Conservation (phyloP, 2,888 invertebrate species). For the Polymixis lichenea region DNA sequence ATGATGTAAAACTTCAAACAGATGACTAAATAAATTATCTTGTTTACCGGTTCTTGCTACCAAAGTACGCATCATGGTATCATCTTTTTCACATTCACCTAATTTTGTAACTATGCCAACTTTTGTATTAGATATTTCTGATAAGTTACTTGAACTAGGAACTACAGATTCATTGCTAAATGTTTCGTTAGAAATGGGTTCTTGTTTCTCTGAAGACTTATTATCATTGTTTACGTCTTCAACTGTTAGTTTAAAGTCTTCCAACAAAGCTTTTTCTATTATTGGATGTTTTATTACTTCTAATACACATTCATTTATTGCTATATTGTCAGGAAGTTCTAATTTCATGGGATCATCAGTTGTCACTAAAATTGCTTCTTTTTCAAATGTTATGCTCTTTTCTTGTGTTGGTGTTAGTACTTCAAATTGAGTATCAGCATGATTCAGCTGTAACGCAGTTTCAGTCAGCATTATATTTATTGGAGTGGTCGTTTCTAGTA, state of each 20-base stretch:
- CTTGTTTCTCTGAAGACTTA: background rate
- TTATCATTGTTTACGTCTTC: slow-evolving; percentile 8
- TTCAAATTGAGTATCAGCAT: slow-evolving; percentile 1
- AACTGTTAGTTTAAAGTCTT: background rate
- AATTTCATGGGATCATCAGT: background rate
- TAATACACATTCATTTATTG: background rate
- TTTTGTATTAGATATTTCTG: background rate
- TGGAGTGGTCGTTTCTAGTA: slow-evolving; percentile 7
- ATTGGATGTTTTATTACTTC: slow-evolving; percentile 1
- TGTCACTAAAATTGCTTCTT: slow-evolving; percentile 1
- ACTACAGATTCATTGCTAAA: background rate
- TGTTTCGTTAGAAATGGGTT: background rate
- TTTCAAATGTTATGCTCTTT: background rate
- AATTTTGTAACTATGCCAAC: background rate
- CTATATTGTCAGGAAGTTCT: background rate
- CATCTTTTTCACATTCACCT: slow-evolving; percentile 10
- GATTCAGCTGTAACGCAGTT: background rate
- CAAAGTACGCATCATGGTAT: slow-evolving; percentile 24
- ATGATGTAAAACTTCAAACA: slow-evolving; percentile 31
- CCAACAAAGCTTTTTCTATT: background rate
- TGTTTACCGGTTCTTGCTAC: slow-evolving; percentile 47
- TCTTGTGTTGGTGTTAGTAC: background rate
- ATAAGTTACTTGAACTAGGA: background rate
- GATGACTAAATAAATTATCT: slow-evolving; percentile 29
- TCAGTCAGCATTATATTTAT: background rate